Percentiles rank a stretch among this genome's conserved stretches.
Conservation (phyloP, 2,797 vertebrate species). For the Intellagama lesueurii region DNA sequence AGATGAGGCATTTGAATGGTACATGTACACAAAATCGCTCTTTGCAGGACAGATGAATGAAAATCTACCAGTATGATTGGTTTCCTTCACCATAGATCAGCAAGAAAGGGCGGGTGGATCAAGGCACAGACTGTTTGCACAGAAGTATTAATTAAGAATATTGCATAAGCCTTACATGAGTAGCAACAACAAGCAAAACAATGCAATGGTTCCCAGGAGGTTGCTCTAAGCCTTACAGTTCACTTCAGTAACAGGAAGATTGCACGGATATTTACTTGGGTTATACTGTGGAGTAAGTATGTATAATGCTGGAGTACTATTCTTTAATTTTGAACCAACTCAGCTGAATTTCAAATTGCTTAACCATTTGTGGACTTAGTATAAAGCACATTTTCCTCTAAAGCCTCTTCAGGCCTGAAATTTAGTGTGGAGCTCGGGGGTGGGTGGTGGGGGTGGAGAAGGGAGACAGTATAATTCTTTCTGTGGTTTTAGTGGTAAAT, state of each 20-base stretch:
- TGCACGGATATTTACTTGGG: not conserved
- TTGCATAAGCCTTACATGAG: not conserved
- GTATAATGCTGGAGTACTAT: not conserved
- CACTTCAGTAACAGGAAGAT: not conserved
- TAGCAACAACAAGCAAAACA: not conserved
- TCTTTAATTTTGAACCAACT: conserved; percentile 9
- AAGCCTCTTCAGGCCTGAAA: not conserved
- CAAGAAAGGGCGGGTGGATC: not conserved
- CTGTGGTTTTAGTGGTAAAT: not conserved
- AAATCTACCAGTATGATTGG: not conserved
- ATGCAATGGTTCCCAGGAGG: not conserved
- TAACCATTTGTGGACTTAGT: not conserved
- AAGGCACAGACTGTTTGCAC: not conserved
- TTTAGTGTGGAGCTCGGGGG: conserved; percentile 13
- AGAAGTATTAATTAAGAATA: not conserved
- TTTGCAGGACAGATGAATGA: not conserved
- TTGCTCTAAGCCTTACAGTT: not conserved
- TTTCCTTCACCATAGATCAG: not conserved
- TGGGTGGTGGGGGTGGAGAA: not conserved
- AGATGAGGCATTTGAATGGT: not conserved
- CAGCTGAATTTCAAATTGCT: conserved; percentile 17
- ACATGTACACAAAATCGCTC: not conserved
- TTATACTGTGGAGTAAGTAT: not conserved
- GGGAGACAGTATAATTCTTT: not conserved
- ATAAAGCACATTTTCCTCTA: not conserved